These are phyloP conservation scores for Caenorhabditis auriculariae DNA, from an alignment of 2,888 invertebrate species.

Conservation along the genomic window DNA sequence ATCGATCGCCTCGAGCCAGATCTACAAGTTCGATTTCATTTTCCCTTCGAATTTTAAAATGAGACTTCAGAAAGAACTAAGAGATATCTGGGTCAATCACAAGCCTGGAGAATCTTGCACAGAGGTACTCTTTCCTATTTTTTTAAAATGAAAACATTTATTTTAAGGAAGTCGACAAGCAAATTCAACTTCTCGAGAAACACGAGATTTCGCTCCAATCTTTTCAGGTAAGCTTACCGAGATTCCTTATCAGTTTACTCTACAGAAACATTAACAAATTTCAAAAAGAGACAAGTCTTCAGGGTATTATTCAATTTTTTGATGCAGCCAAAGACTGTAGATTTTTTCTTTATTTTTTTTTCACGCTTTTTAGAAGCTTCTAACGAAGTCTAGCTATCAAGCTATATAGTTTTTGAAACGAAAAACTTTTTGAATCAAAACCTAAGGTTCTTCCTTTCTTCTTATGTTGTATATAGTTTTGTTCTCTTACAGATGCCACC, in stretches of 20 bases:
- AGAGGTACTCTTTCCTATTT: conserved; percentile 5
- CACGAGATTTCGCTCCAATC: conserved; percentile 33
- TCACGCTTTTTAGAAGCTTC: no score
- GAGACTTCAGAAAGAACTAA: conserved; percentile 24
- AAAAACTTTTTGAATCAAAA: conserved; percentile 1
- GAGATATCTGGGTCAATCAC: conserved; percentile 27
- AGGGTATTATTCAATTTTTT: not conserved
- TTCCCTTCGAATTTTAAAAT: conserved; percentile 1
- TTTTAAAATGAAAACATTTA: not conserved
- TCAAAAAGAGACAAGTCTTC: not conserved
- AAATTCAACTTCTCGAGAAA: conserved; percentile 26
- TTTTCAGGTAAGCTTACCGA: conserved; percentile 18
- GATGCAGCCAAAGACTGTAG: not conserved
- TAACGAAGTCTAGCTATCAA: no score
- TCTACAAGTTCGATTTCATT: conserved; percentile 26
- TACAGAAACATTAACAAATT: not conserved
- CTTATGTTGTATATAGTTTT: not conserved
- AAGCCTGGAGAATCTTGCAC: conserved; percentile 21
- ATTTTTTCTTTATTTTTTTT: no score
- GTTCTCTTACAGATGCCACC: conserved; percentile 39
- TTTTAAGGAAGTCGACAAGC: conserved; percentile 27
- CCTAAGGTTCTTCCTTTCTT: not conserved
- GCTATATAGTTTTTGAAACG: not conserved
- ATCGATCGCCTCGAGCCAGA: conserved; percentile 27
- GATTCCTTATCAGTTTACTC: not conserved